phyloP scores from a whole-genome alignment of 2,797 vertebrate species.

The Mus minutoides region DNA sequence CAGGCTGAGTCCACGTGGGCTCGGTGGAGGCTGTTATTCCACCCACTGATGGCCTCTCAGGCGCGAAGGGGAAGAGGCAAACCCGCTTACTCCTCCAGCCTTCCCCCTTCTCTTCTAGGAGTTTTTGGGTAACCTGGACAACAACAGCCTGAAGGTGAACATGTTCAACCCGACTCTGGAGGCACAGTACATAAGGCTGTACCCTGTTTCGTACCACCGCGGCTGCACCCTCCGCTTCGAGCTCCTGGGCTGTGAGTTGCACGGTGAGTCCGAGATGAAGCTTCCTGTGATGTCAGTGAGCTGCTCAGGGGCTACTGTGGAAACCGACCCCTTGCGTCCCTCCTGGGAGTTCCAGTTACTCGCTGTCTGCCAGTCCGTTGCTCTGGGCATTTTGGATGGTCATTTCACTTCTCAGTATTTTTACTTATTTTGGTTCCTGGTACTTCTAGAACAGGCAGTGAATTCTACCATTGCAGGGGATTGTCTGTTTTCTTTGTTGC shows the following conservation, averaged over 20 bases:
- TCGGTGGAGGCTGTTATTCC: neutral
- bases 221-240: conserved; percentile 97
- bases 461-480: neutral
- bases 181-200: conserved; percentile 92
- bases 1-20: neutral
- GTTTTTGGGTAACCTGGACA: conserved; percentile 93
- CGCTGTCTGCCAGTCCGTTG: neutral
- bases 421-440: neutral
- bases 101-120: conserved; percentile 85
- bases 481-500: no score
- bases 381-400: neutral
- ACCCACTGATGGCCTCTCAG: neutral
- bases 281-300: neutral
- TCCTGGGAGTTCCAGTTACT: no score
- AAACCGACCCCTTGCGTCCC: neutral
- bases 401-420: neutral
- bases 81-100: fast-evolving
- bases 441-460: neutral
- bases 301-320: neutral
- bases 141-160: conserved; percentile 91
- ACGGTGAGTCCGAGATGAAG: conserved; percentile 89
- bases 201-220: conserved; percentile 91
- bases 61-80: neutral
- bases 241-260: conserved; percentile 96
- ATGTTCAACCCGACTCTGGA: conserved; percentile 92